Conservation (phyloP, 2,113 vertebrate genomes). For the Xenopus borealis region DNA sequence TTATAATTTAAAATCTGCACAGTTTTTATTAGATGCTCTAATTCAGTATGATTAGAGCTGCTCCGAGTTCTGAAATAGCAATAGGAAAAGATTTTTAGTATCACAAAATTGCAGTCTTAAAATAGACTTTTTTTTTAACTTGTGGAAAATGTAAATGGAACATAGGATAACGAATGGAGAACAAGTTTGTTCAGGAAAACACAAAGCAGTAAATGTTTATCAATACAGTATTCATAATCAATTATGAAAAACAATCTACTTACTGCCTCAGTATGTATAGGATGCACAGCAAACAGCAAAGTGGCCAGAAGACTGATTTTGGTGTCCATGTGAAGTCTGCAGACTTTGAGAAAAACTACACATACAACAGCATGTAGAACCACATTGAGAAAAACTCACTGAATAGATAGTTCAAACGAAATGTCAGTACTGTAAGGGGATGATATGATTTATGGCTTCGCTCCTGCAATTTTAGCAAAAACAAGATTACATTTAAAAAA, state of each 20-base stretch:
- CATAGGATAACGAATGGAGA: no score
- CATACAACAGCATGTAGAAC: constrained; percentile 83
- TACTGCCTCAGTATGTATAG: constrained; percentile 95
- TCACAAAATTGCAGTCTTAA: no score
- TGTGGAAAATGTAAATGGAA: no score
- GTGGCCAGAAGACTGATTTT: constrained; percentile 80
- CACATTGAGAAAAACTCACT: constrained; percentile 90
- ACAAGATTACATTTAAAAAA: no score
- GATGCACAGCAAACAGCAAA: constrained; percentile 91
- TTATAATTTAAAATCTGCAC: no score
- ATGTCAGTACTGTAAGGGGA: constrained; percentile 92
- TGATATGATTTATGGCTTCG: constrained; percentile 96
- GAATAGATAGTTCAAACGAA: constrained; percentile 92
- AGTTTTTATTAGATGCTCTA: no score
- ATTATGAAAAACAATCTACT: constrained; percentile 56
- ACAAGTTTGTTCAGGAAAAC: no score
- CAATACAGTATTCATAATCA: neutral
- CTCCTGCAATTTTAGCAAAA: constrained; percentile 66
- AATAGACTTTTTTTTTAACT: no score
- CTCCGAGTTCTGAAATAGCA: no score
- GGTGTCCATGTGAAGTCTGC: constrained; percentile 82
- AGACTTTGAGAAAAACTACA: constrained; percentile 88
- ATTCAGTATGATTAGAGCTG: no score
- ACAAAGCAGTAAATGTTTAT: neutral
- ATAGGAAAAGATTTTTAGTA: no score